Base-by-base conservation (phyloP, 2,113 vertebrate species). In the Danionella cerebrum region DNA sequence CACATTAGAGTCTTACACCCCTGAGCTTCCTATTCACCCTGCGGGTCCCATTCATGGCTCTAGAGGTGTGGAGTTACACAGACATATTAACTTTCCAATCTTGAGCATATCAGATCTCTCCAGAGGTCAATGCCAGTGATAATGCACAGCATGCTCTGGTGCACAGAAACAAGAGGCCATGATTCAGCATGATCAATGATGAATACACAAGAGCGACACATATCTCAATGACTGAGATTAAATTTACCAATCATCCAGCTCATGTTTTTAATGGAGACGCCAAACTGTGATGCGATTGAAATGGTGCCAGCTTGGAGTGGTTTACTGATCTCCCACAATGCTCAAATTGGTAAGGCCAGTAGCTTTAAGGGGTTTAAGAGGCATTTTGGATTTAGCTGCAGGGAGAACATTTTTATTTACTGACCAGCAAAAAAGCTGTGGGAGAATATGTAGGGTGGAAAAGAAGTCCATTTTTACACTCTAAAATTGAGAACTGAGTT, bases 31-130 rank as follows among this genome's bases (percentile, higher is more conserved):
- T 47, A 73, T 76, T 81, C 70, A 62, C 69, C 44, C 29, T 22
- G 42, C 48, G 44, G 31, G 59, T 58, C 75, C 48, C 54, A 73
- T 76, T 81, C 69, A 62, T 59, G 22, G n/a, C 11, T 27, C 14
- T 52, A 73, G 33, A 64, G 63, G 74, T 76, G 55, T 81, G 77
- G 70, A 73, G 69, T 82, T 85, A 80, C 76, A 70, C 11, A 18
- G 55, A 60, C 73, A 63, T 74, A 81, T 78, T 81, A 78, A 55
- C 51, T 77, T 82, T 72, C 77, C 70, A 69, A 75, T 69, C 73
- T 44, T 68, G 55, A 65, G 27, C 5, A n/a, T 47, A 74, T 74
- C 60, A 60, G 58, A 70, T 74, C 60, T 42, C 60, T 60, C 67
- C 59, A 5, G 27, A 74, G 66, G 35, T 36, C 51, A 69, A 65